Evolutionary conservation across 2,113 vertebrate species (phyloP), one percentile per base, ranked within the genome.

Genomic region (Coregonus clupeaformis): DNA sequence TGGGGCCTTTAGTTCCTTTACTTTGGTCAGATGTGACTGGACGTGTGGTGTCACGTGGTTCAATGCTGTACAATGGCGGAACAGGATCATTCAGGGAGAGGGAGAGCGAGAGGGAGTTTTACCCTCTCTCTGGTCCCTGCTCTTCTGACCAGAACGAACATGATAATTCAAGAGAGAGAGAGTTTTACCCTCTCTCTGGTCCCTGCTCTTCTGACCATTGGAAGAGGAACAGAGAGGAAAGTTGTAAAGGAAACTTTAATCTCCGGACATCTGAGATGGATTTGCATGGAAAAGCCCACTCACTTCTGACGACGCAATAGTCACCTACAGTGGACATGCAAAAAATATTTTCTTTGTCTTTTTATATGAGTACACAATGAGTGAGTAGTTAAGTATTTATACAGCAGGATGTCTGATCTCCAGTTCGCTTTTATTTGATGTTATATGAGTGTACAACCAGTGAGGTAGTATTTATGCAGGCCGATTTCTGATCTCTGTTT

Each of bases 161-260:
- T 57, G 69, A 24, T 27, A 72, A 2, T 1, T 63, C 5, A 55
- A 18, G 9, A 9, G 18, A 55, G 18, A 20, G 12, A 9, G 5
- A 55, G 16, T 55, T 6, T 45, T 6, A 45, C 9, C 9, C 52
- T 27, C 27, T 27, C 27, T 27, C 27, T 27, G 47, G 69, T 52
- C 73, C 68, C 55, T 67, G 77, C 68, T 52, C 76, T 80, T 52
- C 70, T 76, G 45, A 76, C 22, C 78, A 66, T 83, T 88, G 84
- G 83, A 75, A 63, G 47, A 75, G 75, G 82, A 85, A 87, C 83
- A 83, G 70, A 87, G 77, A 62, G 71, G 69, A 80, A 13, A 68
- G 27, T 77, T 77, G 62, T 75, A 49, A 84, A 55, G 42, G 52
- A 74, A 74, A 67, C 32, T 86, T 77, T 73, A 75, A 84, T 89